phyloP scores from a whole-genome alignment of 2,888 invertebrate species.

The Agonopterix subpropinquella region DNA sequence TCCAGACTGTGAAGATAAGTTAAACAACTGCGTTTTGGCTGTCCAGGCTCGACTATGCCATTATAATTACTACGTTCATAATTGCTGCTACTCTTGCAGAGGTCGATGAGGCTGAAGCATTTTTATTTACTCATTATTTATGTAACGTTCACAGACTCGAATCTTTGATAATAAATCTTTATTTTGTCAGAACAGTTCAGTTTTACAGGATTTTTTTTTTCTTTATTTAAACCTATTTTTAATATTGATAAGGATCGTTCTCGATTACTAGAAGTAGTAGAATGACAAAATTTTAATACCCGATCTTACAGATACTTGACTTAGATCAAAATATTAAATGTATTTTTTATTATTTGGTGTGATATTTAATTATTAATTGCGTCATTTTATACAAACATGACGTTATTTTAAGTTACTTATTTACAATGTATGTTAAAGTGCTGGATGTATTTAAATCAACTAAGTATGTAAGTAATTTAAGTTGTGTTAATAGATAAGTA shows the following conservation, averaged over 20 bases:
- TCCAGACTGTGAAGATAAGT: conserved; percentile 80
- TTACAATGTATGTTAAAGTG: conserved; percentile 8
- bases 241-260: too few relatives aligned
- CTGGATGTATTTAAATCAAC: conserved; percentile 5
- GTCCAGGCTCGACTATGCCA: conserved; percentile 91
- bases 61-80: conserved; percentile 88
- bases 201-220: too few relatives aligned
- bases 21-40: conserved; percentile 86
- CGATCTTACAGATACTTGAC: too few relatives aligned
- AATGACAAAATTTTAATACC: too few relatives aligned
- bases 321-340: background rate
- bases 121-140: conserved; percentile 15
- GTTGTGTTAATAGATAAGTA: conserved; percentile 3
- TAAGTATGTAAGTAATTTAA: background rate
- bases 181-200: too few relatives aligned
- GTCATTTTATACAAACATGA: conserved; percentile 7
- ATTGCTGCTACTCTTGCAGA: conserved; percentile 86
- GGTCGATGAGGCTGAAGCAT: conserved; percentile 22
- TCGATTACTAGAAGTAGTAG: too few relatives aligned
- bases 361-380: conserved; percentile 37
- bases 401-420: conserved; percentile 14
- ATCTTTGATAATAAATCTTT: background rate
- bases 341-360: conserved; percentile 38
- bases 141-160: conserved; percentile 1
- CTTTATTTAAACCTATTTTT: too few relatives aligned